Evolutionary conservation across 2,888 invertebrate species (phyloP).

Genomic region (Hirtodrosophila histrioides): DNA sequence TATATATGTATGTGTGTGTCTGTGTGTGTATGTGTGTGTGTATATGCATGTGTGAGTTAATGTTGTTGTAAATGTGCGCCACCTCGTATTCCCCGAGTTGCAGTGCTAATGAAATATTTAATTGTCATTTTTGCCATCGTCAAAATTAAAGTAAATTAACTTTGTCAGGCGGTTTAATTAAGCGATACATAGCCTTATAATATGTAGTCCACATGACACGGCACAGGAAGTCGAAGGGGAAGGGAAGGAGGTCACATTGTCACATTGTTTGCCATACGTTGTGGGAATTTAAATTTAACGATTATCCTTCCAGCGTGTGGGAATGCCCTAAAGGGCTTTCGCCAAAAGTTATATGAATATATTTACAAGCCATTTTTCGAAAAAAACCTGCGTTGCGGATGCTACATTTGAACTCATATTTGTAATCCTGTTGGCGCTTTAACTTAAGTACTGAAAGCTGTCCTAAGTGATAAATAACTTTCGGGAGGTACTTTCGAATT

Average conservation of each 20-base stretch:
- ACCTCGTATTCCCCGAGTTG: conserved; percentile 32
- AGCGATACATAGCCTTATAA: conserved; percentile 42
- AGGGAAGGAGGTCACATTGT: not conserved
- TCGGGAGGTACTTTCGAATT: too few species aligned
- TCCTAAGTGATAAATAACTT: too few species aligned
- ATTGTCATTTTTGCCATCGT: conserved; percentile 67
- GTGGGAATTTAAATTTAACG: conserved; percentile 26
- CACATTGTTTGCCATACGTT: conserved; percentile 21
- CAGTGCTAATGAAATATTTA: conserved; percentile 73
- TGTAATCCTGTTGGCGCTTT: too few species aligned
- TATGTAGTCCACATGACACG: conserved; percentile 16
- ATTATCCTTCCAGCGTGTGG: conserved; percentile 13
- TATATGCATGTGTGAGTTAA: conserved; percentile 2
- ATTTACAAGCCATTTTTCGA: not conserved
- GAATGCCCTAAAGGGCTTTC: not conserved
- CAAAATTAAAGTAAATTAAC: conserved; percentile 73
- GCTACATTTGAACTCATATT: too few species aligned
- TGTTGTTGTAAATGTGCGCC: conserved; percentile 1
- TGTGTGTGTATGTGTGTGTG: conserved; percentile 9
- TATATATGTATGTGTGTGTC: too few species aligned
- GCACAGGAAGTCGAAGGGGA: not conserved
- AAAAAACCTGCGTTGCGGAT: too few species aligned
- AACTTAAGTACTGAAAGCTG: too few species aligned
- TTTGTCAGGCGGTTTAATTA: conserved; percentile 69
- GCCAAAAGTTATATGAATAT: conserved; percentile 18